Conservation (phyloP, 64 coral and sea anemone species). For the Stichodactyla helianthus region DNA sequence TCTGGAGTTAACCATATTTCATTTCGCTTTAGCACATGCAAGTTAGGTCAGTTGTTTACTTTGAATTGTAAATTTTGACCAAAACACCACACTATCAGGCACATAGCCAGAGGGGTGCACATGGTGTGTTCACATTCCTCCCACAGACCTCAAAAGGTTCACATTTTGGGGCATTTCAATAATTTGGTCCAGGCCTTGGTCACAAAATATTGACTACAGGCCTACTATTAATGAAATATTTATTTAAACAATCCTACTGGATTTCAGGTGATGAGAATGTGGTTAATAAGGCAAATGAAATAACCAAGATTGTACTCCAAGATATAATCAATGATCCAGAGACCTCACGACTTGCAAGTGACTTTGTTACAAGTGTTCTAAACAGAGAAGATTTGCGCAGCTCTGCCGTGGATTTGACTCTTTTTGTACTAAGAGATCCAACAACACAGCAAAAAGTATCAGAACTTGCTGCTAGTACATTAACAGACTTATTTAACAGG, state of each 20-base stretch:
- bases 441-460: constrained; percentile 52
- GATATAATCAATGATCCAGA: constrained; percentile 78
- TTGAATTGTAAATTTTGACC: too few species aligned
- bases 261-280: constrained; percentile 91
- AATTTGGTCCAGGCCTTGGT: too few species aligned
- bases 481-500: constrained; percentile 44
- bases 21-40: too few species aligned
- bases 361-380: constrained; percentile 79
- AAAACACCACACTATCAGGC: too few species aligned
- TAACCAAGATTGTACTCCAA: constrained; percentile 83
- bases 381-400: constrained; percentile 62
- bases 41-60: too few species aligned
- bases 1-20: too few species aligned
- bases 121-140: too few species aligned
- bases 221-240: neutral
- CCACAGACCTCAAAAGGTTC: too few species aligned
- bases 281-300: constrained; percentile 85
- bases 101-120: too few species aligned
- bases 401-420: constrained; percentile 44
- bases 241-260: neutral
- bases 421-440: constrained; percentile 67
- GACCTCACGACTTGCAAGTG: constrained; percentile 68
- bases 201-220: too few species aligned
- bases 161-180: too few species aligned
- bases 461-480: constrained; percentile 59